phyloP scores from a whole-genome alignment of 2,113 vertebrate genomes.

The Triplophysa rosa region DNA sequence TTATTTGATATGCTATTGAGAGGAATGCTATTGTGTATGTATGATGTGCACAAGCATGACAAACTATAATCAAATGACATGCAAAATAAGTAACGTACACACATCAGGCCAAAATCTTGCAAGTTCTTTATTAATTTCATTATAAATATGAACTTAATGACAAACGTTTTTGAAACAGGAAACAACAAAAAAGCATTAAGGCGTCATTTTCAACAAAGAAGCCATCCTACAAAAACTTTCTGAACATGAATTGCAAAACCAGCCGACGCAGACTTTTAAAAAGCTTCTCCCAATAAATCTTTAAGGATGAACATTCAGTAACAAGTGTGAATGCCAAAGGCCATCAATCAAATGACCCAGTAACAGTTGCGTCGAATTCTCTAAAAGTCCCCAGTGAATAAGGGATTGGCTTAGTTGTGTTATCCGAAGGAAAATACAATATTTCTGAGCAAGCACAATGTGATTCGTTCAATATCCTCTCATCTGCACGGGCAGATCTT shows the following conservation, averaged over 20 bases:
- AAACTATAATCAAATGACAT: not conserved
- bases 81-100: not conserved
- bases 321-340: constrained; percentile 29
- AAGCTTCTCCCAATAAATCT: constrained; percentile 34
- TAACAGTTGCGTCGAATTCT: not conserved
- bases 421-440: not conserved
- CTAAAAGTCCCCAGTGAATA: not conserved
- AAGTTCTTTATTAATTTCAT: constrained; percentile 72
- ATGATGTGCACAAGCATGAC: not conserved
- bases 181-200: constrained; percentile 80
- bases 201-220: constrained; percentile 70
- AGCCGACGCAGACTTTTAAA: not conserved
- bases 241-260: constrained; percentile 29
- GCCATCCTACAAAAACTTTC: constrained; percentile 19
- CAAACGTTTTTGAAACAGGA: constrained; percentile 68
- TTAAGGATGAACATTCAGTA: constrained; percentile 29
- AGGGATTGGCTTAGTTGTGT: constrained; percentile 1
- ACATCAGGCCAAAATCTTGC: constrained; percentile 30
- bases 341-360: constrained; percentile 6
- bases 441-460: constrained; percentile 4
- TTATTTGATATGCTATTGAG: too few relatives aligned
- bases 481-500: not conserved
- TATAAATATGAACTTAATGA: constrained; percentile 79
- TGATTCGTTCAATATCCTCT: constrained; percentile 6
- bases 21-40: too few relatives aligned